Base-by-base conservation (phyloP, 2,797 vertebrate species). In the Sciaenops ocellatus region DNA sequence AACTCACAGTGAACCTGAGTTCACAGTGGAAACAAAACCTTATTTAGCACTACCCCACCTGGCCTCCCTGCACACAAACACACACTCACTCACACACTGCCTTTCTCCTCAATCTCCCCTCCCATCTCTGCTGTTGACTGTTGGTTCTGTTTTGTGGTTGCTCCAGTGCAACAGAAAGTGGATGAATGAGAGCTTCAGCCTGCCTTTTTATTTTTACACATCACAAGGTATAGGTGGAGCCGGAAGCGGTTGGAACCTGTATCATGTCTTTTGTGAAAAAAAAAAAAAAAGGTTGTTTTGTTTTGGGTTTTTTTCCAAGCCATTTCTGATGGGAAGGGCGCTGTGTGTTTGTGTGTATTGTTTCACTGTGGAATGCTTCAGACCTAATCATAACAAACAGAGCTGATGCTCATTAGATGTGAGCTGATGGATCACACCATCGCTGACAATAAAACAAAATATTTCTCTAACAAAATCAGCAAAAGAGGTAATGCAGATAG, bases 61-160 rank as follows among this genome's bases (percentile, higher is more conserved):
- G 80, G 71, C 78, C 65, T 68, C 47, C 7, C 24, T 55, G 13
- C 74, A 67, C 38, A 56, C 76, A 18, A 60, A 34, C 47, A 24
- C 60, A 38, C 59, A 38, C 48, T 60, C 73, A 48, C 68, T 48
- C 62, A 34, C 67, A 47, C 66, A 56, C 4, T 22, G 55, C 47
- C 9, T 83, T 76, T 79, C 80, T 77, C 67, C 64, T 82, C 80
- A 79, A 86, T 92, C 90, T 90, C 72, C 62, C 76, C 73, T 83
- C 50, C 61, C 64, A 89, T 92, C 76, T 90, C 79, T 87, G 81
- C 89, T 90, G 76, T 90, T 91, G 80, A 84, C 85, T 90, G 90
- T 89, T 89, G 70, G 65, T 70, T 83, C 86, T 87, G 78, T 91
- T 85, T 90, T 93, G 93, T 84, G 90, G 93, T 91, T 52, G 65